These are phyloP conservation scores for Epinotia ramella DNA, from an alignment of 2,888 invertebrate genomes.

Conservation along the genomic window DNA sequence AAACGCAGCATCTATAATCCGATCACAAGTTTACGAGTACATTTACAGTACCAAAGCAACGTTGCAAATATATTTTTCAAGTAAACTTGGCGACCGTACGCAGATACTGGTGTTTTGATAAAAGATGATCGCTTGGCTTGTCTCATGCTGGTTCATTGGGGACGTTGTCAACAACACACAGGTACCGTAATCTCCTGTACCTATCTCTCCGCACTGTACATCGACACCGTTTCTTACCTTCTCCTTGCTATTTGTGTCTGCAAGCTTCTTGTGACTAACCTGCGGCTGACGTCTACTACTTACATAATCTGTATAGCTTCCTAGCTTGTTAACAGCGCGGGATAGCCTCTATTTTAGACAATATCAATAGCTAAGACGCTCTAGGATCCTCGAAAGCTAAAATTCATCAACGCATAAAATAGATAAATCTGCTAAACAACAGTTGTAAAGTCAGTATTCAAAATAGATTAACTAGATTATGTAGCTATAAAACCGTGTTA, in stretches of 20 bases:
- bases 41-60: background rate
- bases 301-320: background rate
- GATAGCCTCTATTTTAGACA: background rate
- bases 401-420: slow-evolving; percentile 2
- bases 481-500: background rate
- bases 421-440: background rate
- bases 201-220: slow-evolving; percentile 60
- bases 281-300: slow-evolving; percentile 27
- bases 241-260: slow-evolving; percentile 53
- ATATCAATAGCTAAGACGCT: slow-evolving; percentile 8
- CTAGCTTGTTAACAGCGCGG: slow-evolving; percentile 7
- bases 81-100: slow-evolving; percentile 47
- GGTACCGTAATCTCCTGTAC: slow-evolving; percentile 63
- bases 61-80: background rate
- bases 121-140: slow-evolving; percentile 72
- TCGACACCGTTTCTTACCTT: slow-evolving; percentile 55
- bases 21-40: slow-evolving; percentile 50
- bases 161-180: slow-evolving; percentile 56
- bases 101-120: slow-evolving; percentile 53
- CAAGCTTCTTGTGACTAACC: slow-evolving; percentile 49
- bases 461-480: slow-evolving; percentile 6
- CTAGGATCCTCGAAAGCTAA: background rate
- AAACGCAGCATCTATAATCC: slow-evolving; percentile 56
- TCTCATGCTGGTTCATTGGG: slow-evolving; percentile 67
- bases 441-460: background rate